These are phyloP conservation scores for Tyrannus savana DNA, from an alignment of 2,113 vertebrate species.

Conservation along the genomic window DNA sequence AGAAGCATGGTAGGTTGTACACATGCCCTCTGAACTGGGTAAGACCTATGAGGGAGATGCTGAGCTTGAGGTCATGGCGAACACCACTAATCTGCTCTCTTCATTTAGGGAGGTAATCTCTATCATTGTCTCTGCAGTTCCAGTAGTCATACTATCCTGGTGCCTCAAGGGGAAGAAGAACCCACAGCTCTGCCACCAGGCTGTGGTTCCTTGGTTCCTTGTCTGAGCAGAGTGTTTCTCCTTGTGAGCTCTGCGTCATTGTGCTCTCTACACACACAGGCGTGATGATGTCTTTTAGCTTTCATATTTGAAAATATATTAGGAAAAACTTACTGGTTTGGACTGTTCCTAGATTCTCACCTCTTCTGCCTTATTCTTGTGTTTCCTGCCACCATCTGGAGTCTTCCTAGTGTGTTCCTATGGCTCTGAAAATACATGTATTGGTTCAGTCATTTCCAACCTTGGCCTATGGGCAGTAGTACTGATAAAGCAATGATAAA, in stretches of 20 bases:
- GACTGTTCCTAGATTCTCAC: not conserved
- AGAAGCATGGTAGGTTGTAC: not conserved
- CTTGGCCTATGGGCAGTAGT: not conserved
- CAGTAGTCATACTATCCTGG: not conserved
- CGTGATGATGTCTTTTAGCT: not conserved
- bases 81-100: not conserved
- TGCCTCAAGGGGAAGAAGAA: not conserved
- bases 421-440: not conserved
- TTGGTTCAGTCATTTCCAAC: not conserved
- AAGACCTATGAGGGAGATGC: not conserved
- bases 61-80: not conserved
- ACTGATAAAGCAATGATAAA: not conserved
- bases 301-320: not conserved
- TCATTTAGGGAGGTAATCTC: not conserved
- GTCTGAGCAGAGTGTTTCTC: not conserved
- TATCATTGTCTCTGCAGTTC: not conserved
- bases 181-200: too few species aligned
- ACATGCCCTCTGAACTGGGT: not conserved
- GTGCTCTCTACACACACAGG: not conserved
- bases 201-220: not conserved
- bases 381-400: not conserved
- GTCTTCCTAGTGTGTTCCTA: not conserved
- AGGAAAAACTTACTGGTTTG: not conserved
- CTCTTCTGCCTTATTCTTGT: not conserved
- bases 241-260: not conserved